These are phyloP conservation scores for Callopanchax toddi DNA, from an alignment of 2,113 vertebrate genomes.

Conservation along the genomic window DNA sequence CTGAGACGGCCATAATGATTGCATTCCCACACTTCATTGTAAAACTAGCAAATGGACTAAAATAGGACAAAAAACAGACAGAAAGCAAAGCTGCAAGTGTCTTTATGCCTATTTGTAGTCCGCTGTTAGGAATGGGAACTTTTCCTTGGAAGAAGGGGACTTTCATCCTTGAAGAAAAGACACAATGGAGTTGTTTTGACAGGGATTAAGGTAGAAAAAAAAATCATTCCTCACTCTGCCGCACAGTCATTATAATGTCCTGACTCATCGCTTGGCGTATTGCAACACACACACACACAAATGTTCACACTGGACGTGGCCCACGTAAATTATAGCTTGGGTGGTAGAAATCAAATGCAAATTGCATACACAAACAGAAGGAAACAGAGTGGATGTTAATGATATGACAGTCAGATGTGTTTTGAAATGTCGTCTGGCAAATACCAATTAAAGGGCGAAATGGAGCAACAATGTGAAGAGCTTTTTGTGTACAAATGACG, in stretches of 20 bases:
- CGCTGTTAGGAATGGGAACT: constrained; percentile 45
- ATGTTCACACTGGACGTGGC: constrained; percentile 18
- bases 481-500: constrained; percentile 29
- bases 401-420: constrained; percentile 68
- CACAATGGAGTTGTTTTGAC: constrained; percentile 55
- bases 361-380: constrained; percentile 57
- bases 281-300: constrained; percentile 25
- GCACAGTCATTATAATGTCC: constrained; percentile 49
- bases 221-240: constrained; percentile 24
- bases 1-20: constrained; percentile 64
- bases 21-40: constrained; percentile 59
- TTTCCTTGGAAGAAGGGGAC: constrained; percentile 31
- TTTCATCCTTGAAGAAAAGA: constrained; percentile 26
- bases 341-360: constrained; percentile 66
- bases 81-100: not conserved
- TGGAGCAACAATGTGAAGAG: constrained; percentile 27
- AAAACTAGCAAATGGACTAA: constrained; percentile 25
- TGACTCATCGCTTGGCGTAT: constrained; percentile 57
- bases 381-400: constrained; percentile 62
- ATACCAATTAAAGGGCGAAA: constrained; percentile 64
- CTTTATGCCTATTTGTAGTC: constrained; percentile 18
- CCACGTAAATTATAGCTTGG: constrained; percentile 60
- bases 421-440: constrained; percentile 61
- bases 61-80: not conserved
- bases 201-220: constrained; percentile 12